phyloP scores from a whole-genome alignment of 2,113 vertebrate species.

The Tyto alba region DNA sequence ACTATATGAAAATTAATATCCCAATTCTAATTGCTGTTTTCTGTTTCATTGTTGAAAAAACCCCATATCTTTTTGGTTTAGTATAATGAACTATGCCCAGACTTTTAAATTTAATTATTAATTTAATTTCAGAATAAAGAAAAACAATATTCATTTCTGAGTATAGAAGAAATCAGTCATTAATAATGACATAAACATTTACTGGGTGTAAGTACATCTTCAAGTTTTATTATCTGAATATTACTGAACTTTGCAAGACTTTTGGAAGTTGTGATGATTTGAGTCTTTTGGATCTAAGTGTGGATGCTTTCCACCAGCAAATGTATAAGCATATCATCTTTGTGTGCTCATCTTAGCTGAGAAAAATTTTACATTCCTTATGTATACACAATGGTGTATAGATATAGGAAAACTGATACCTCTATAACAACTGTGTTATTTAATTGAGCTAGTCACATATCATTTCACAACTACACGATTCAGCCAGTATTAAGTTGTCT shows the following conservation, averaged over 20 bases:
- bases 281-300: not conserved
- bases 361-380: not conserved
- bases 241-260: not conserved
- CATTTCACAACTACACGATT: fast-evolving
- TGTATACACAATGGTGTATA: fast-evolving
- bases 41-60: not conserved
- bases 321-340: not conserved
- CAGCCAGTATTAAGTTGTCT: not conserved
- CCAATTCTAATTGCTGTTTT: not conserved
- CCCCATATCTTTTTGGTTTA: fast-evolving
- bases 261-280: not conserved
- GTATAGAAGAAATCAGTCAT: not conserved
- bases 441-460: not conserved
- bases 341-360: not conserved
- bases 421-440: not conserved
- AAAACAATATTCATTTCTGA: not conserved
- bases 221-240: not conserved
- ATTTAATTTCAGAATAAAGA: not conserved
- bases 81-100: not conserved
- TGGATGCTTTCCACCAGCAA: not conserved
- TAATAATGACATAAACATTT: not conserved
- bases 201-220: not conserved
- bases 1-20: not conserved
- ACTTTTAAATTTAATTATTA: not conserved
- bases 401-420: not conserved